Base-by-base conservation (phyloP, 2,797 vertebrate genomes). In the Scolopax rusticola region DNA sequence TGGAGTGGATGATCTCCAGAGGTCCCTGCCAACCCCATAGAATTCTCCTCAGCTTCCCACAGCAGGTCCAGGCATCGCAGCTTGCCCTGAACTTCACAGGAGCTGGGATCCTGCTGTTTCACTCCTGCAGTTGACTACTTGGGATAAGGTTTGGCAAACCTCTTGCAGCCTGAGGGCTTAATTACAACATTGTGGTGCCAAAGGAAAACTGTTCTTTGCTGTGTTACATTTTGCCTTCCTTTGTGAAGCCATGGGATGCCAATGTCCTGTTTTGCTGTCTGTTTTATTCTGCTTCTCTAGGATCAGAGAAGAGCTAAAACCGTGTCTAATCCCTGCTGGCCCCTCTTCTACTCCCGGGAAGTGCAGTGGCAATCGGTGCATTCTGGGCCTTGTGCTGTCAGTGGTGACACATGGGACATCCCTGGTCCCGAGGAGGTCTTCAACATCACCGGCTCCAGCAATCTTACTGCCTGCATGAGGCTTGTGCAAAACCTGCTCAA, bases 251-350 rank as follows among this genome's bases (percentile, higher is more conserved):
- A 9, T 71, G 50, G 25, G 76, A 78, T 2, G 4, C 15, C 65
- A 84, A 4, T 3, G 6, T 68, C 67, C 16, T 47, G 78, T 83
- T 38, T 45, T 32, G 9, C 78, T 86, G 32, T 68, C 75, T 70
- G 50, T 90, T 86, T 84, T 43, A 8, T 84, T 75, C 23, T 79
- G 32, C 17, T 67, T 79, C 70, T 12, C 50, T 63, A 97, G 96
- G 75, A 87, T 6, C 91, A 96, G 32, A 88, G 80, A 82, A 64
- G 78, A 9, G 74, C 84, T 38, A 57, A 56, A 82, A 63, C 41
- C 0, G 11, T 96, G 23, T 90, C 33, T 43, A 95, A 96, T 41
- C 96, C 96, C 51, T 97, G 96, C 96, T 97, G 96, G 96, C 96
- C 96, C 41, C 78, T 93, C 74, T 4, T 20, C 64, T 97, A 96